Evolutionary conservation across 2,797 vertebrate genomes (phyloP).

Genomic region (Acipenser transmontanus): DNA sequence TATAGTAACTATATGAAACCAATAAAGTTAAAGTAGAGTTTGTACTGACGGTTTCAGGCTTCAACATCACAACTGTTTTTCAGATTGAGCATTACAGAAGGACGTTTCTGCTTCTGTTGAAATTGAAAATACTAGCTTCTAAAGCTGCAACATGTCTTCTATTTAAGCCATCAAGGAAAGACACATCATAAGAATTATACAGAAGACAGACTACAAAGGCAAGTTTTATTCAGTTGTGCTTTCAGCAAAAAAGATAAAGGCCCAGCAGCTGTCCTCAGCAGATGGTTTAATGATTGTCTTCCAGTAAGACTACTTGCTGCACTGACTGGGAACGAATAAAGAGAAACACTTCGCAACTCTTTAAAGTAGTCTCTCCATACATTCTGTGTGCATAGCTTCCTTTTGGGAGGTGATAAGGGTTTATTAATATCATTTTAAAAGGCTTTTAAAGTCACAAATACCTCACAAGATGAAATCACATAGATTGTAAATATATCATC

Average conservation of each 20-base stretch:
- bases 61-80: too few relatives aligned
- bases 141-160: conserved; percentile 58
- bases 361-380: conserved; percentile 3
- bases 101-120: too few relatives aligned
- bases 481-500: neutral
- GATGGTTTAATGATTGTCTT: conserved; percentile 52
- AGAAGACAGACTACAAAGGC: conserved; percentile 55
- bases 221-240: conserved; percentile 47
- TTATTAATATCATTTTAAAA: conserved; percentile 1
- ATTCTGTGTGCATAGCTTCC: conserved; percentile 5
- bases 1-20: neutral
- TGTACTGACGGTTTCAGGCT: too few relatives aligned
- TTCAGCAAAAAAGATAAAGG: conserved; percentile 55
- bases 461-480: neutral
- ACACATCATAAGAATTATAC: conserved; percentile 63
- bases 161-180: conserved; percentile 54
- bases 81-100: too few relatives aligned
- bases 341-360: conserved; percentile 7
- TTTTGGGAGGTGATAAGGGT: neutral
- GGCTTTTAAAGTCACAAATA: neutral
- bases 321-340: conserved; percentile 22
- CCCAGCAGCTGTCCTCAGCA: conserved; percentile 54
- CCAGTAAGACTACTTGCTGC: conserved; percentile 32
- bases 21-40: neutral
- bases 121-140: conserved; percentile 15